A percentile compares a stretch with the other conserved stretches of the same genome.
Conservation (phyloP, 2,797 vertebrate genomes). For the Hylomyscus alleni region DNA sequence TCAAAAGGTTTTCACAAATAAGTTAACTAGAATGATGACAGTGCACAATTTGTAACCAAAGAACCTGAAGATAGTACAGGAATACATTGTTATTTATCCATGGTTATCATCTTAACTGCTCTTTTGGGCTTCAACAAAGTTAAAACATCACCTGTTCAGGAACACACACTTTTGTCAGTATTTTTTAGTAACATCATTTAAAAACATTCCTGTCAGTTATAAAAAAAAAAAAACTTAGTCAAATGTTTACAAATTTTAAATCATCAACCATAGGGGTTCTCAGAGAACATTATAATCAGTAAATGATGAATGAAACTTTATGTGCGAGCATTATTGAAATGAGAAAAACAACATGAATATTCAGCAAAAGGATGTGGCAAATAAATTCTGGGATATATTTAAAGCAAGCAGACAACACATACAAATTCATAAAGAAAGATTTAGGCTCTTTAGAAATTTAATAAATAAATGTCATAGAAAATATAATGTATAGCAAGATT, state of each 20-base stretch:
- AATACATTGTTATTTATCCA: neutral
- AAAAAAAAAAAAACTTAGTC: neutral
- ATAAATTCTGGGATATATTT: slow-evolving; percentile 22
- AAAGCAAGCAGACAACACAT: slow-evolving; percentile 7
- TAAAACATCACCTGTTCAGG: neutral
- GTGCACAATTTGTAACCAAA: neutral
- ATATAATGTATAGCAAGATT: neutral
- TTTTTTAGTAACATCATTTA: neutral
- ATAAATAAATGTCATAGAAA: neutral
- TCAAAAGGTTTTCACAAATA: neutral
- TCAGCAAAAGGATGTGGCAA: neutral
- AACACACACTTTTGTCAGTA: neutral
- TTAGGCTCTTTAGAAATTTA: neutral
- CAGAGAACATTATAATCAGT: neutral
- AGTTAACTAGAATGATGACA: neutral
- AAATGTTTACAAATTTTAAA: slow-evolving; percentile 34
- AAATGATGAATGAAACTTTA: neutral
- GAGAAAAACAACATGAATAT: neutral
- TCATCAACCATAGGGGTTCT: neutral
- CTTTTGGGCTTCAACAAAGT: neutral
- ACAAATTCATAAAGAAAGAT: neutral
- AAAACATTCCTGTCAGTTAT: neutral
- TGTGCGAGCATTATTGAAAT: neutral
- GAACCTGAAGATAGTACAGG: neutral
- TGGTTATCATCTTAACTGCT: neutral